A percentile compares a stretch with the other conserved stretches of the same genome.
These are phyloP conservation scores for Intellagama lesueurii DNA, from an alignment of 2,797 vertebrate genomes.

Conservation along the genomic window DNA sequence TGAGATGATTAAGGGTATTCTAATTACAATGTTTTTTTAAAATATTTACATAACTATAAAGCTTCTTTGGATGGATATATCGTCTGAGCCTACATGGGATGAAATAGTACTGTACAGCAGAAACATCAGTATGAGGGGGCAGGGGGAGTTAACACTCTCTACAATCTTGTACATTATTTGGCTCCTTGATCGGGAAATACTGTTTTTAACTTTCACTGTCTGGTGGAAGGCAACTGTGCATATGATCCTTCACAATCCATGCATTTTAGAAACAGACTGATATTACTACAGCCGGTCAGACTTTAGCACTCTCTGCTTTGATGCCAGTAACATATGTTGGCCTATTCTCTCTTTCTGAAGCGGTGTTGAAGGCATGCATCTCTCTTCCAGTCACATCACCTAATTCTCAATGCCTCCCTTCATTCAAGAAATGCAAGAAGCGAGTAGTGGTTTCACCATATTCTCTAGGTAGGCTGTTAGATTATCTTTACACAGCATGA, in stretches of 20 bases:
- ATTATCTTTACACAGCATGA: neutral
- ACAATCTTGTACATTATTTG: neutral
- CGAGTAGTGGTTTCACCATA: neutral
- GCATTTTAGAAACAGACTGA: neutral
- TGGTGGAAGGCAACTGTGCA: neutral
- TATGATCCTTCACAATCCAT: neutral
- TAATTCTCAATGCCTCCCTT: accelerated
- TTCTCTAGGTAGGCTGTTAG: slow-evolving; percentile 4
- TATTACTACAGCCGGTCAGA: neutral
- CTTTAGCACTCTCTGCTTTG: neutral
- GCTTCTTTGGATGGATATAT: too few species aligned
- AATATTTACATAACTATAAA: too few species aligned
- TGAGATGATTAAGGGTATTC: too few species aligned
- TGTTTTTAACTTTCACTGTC: neutral
- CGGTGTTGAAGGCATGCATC: neutral
- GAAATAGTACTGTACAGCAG: too few species aligned
- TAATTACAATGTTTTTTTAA: too few species aligned
- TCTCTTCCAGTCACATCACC: neutral
- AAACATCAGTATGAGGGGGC: neutral
- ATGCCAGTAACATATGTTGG: neutral
- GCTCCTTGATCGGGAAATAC: neutral
- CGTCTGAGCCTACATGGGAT: too few species aligned
- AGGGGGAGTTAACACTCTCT: too few species aligned
- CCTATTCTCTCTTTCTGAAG: neutral
- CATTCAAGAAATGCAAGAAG: neutral